These are phyloP conservation scores for Myathropa florea DNA, from an alignment of 2,888 invertebrate species.

Conservation along the genomic window DNA sequence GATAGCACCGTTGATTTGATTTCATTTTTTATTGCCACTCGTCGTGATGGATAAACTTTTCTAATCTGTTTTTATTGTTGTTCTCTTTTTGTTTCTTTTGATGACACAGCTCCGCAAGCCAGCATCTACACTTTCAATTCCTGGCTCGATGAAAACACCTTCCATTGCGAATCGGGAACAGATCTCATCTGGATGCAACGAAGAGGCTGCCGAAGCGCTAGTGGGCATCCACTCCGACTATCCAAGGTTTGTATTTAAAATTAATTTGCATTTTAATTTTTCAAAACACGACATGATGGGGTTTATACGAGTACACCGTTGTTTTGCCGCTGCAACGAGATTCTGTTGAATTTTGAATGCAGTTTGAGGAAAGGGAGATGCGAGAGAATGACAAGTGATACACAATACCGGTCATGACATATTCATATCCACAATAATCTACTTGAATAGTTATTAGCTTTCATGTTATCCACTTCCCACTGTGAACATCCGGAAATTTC, in stretches of 20 bases:
- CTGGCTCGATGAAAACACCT: slow-evolving; percentile 93
- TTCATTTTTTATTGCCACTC: neutral
- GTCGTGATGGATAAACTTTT: neutral
- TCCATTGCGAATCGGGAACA: slow-evolving; percentile 82
- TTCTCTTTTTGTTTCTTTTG: slow-evolving; percentile 8
- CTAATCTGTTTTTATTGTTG: slow-evolving; percentile 8
- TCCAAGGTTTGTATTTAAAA: slow-evolving; percentile 82
- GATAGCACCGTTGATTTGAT: slow-evolving; percentile 47
- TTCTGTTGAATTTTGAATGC: no score
- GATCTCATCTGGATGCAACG: slow-evolving; percentile 84
- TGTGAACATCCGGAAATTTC: no score
- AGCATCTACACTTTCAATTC: slow-evolving; percentile 97
- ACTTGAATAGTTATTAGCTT: no score
- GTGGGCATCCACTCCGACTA: slow-evolving; percentile 95
- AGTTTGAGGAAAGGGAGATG: no score
- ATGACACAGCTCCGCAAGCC: slow-evolving; percentile 93
- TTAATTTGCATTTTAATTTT: neutral
- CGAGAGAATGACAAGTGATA: neutral
- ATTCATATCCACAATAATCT: no score
- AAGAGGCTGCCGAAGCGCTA: slow-evolving; percentile 94
- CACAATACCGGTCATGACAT: no score
- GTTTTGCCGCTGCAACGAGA: no score
- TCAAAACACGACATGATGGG: neutral
- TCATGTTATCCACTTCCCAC: no score
- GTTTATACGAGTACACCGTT: no score